phyloP scores from a whole-genome alignment of 2,113 vertebrate genomes.

The Myxocyprinus asiaticus region DNA sequence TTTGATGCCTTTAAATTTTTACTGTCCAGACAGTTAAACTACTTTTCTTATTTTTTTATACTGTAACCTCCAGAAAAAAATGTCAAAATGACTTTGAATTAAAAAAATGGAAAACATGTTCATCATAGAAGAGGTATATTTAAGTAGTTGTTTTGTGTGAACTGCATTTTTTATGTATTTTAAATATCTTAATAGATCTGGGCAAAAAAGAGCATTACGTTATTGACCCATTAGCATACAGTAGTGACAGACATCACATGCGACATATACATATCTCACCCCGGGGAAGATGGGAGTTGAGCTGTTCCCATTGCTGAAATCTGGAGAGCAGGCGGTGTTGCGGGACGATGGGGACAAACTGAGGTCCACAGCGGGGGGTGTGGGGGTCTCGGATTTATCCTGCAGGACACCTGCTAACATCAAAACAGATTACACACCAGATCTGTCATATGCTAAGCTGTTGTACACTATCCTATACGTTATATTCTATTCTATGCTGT shows the following conservation, averaged over 20 bases:
- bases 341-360: constrained; percentile 86
- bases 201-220: too few relatives aligned
- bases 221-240: too few relatives aligned
- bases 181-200: too few relatives aligned
- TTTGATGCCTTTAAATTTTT: too few relatives aligned
- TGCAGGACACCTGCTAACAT: constrained; percentile 68
- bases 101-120: too few relatives aligned
- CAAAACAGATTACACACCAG: constrained; percentile 1
- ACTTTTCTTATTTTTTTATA: too few relatives aligned
- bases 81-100: too few relatives aligned
- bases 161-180: too few relatives aligned
- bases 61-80: too few relatives aligned
- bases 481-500: neutral
- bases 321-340: constrained; percentile 83
- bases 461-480: neutral
- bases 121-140: too few relatives aligned
- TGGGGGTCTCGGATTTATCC: constrained; percentile 79
- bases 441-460: neutral
- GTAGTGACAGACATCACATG: neutral
- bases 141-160: too few relatives aligned
- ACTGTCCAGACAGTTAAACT: too few relatives aligned
- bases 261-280: constrained; percentile 70
- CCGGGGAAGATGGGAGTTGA: constrained; percentile 69
- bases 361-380: constrained; percentile 86
- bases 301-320: constrained; percentile 78